phyloP scores from a whole-genome alignment of 2,888 invertebrate species.

The Oegoconia quadripuncta region DNA sequence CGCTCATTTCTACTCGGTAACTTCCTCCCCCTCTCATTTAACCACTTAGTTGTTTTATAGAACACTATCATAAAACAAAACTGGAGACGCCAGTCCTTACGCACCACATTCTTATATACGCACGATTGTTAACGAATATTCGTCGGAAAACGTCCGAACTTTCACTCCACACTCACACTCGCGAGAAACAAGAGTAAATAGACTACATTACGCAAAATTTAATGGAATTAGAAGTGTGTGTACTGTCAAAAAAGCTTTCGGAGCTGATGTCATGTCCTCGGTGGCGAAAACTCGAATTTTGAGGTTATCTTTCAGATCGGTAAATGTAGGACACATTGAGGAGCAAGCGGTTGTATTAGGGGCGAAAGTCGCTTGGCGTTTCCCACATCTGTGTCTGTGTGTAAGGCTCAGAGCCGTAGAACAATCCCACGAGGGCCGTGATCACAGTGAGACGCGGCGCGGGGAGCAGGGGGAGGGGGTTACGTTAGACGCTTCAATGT shows the following conservation, averaged over 20 bases:
- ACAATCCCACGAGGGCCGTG: constrained; percentile 35
- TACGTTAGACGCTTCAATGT: constrained; percentile 24
- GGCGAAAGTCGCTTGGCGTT: constrained; percentile 48
- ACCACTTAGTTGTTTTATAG: constrained; percentile 14
- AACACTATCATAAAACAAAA: constrained; percentile 34
- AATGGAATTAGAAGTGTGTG: constrained; percentile 19
- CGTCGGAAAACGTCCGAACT: constrained; percentile 28
- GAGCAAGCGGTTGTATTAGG: constrained; percentile 43
- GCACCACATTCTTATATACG: constrained; percentile 25
- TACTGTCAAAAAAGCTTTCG: constrained; percentile 28
- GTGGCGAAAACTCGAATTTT: constrained; percentile 56
- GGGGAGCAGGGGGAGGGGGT: constrained; percentile 37
- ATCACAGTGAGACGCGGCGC: constrained; percentile 17
- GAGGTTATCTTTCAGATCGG: constrained; percentile 70
- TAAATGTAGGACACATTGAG: constrained; percentile 66
- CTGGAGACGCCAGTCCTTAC: constrained; percentile 17
- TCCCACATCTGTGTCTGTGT: constrained; percentile 47
- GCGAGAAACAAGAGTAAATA: constrained; percentile 14
- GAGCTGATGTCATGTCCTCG: constrained; percentile 37
- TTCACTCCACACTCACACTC: constrained; percentile 22
- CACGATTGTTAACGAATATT: constrained; percentile 24
- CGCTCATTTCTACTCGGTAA: constrained; percentile 51
- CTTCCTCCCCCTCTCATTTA: constrained; percentile 31
- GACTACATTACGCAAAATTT: constrained; percentile 5
- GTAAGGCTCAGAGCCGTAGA: constrained; percentile 34